A percentile compares a stretch with the other conserved stretches of the same genome.
phyloP scores from a whole-genome alignment of 2,113 vertebrate genomes.

The Herpailurus yagouaroundi region DNA sequence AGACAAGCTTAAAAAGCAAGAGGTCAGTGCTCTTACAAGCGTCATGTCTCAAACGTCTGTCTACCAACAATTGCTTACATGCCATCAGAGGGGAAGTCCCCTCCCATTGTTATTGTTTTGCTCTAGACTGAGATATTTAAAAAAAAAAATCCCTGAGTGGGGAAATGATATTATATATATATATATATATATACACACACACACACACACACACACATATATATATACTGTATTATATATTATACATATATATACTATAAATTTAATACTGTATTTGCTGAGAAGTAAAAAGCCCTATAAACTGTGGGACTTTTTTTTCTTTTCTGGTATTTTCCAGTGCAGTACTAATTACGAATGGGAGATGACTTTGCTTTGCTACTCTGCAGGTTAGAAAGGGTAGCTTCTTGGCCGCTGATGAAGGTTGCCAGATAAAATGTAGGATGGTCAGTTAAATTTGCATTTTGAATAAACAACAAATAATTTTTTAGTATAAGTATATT shows the following conservation, averaged over 20 bases:
- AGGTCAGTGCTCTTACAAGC: background rate
- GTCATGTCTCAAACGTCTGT: conserved; percentile 40
- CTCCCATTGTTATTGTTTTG: conserved; percentile 5
- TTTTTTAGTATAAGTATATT: conserved; percentile 24
- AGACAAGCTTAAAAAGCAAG: conserved; percentile 39
- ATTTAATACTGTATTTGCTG: conserved; percentile 44
- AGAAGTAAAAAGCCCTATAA: conserved; percentile 35
- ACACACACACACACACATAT: no score
- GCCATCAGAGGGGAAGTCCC: conserved; percentile 49
- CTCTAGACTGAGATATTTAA: conserved; percentile 47
- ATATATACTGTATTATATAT: no score
- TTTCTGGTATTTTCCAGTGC: conserved; percentile 22
- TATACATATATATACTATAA: background rate
- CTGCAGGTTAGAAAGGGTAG: conserved; percentile 39
- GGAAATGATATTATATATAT: conserved; percentile 18
- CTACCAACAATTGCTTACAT: conserved; percentile 54
- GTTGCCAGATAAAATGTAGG: conserved; percentile 40
- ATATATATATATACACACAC: no score
- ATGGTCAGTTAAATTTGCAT: conserved; percentile 16
- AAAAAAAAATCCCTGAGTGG: conserved; percentile 37
- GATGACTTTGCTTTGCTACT: conserved; percentile 23
- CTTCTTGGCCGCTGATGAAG: background rate
- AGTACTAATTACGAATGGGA: background rate
- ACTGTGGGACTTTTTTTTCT: background rate
- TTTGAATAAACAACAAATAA: conserved; percentile 37